phyloP scores from a whole-genome alignment of 2,888 invertebrate species.

The Campopleginae sp. region DNA sequence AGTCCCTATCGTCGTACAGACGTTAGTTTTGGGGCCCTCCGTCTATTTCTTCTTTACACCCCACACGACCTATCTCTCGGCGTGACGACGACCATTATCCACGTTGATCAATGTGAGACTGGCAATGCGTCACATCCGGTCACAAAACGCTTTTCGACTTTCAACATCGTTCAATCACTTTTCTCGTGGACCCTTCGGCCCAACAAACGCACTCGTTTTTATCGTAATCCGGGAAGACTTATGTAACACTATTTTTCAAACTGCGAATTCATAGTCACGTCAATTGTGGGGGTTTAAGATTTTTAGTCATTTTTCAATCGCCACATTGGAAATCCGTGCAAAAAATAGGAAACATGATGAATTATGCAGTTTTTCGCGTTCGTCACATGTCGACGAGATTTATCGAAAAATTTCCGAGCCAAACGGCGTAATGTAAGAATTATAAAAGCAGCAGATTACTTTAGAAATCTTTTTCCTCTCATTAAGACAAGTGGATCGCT shows the following conservation, averaged over 20 bases:
- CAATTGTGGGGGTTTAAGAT: neutral
- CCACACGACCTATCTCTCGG: conserved; percentile 51
- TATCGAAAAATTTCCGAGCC: neutral
- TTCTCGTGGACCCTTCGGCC: neutral
- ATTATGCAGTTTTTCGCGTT: neutral
- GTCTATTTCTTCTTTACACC: conserved; percentile 46
- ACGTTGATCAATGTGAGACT: conserved; percentile 79
- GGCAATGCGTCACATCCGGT: conserved; percentile 66
- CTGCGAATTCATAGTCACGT: neutral
- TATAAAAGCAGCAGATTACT: neutral
- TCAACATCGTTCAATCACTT: neutral
- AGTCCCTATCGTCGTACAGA: conserved; percentile 49
- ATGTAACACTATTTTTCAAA: neutral
- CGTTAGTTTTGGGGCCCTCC: conserved; percentile 60
- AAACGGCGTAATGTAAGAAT: neutral
- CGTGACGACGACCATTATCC: conserved; percentile 71
- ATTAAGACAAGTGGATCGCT: neutral
- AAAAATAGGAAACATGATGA: neutral
- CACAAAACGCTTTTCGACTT: conserved; percentile 4
- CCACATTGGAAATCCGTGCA: neutral
- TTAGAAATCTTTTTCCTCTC: neutral
- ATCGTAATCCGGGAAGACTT: neutral
- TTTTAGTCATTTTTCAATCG: neutral
- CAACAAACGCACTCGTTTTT: neutral
- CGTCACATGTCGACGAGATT: neutral